Conservation (phyloP, 2,797 vertebrate species). For the Percopsis omiscomaycus region DNA sequence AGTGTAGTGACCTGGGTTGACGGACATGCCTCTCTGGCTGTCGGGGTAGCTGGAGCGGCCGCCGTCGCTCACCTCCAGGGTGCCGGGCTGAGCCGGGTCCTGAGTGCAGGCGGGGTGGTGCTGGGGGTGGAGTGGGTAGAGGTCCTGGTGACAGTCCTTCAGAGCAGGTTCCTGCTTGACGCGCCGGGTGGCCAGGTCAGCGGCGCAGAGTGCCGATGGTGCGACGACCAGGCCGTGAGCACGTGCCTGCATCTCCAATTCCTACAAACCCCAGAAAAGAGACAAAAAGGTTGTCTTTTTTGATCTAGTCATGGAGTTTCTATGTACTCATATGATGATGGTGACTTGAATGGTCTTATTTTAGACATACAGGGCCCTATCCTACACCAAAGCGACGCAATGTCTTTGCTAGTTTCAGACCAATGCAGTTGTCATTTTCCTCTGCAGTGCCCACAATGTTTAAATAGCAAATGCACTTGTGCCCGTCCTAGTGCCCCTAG, state of each 20-base stretch:
- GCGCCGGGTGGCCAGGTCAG: conserved; percentile 79
- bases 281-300: background rate
- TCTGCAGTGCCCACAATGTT: too few species aligned
- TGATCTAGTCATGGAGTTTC: too few species aligned
- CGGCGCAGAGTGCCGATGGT: conserved; percentile 84
- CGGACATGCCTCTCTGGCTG: conserved; percentile 68
- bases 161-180: conserved; percentile 88
- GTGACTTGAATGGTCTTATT: too few species aligned
- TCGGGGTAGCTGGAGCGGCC: conserved; percentile 81
- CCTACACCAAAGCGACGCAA: too few species aligned
- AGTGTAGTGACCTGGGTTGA: conserved; percentile 72
- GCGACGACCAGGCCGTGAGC: conserved; percentile 89
- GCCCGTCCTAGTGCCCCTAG: too few species aligned
- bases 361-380: too few species aligned
- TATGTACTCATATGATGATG: too few species aligned
- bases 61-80: conserved; percentile 82
- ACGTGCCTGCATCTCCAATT: conserved; percentile 96
- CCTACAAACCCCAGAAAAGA: conserved; percentile 68
- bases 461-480: too few species aligned
- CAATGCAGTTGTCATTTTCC: too few species aligned
- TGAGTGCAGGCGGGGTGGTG: conserved; percentile 76
- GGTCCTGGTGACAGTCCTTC: conserved; percentile 87
- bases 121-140: conserved; percentile 69
- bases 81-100: conserved; percentile 78
- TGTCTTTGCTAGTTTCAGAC: too few species aligned